These are phyloP conservation scores for Cryptotis parvus DNA, from an alignment of 2,113 vertebrate genomes.

Conservation along the genomic window DNA sequence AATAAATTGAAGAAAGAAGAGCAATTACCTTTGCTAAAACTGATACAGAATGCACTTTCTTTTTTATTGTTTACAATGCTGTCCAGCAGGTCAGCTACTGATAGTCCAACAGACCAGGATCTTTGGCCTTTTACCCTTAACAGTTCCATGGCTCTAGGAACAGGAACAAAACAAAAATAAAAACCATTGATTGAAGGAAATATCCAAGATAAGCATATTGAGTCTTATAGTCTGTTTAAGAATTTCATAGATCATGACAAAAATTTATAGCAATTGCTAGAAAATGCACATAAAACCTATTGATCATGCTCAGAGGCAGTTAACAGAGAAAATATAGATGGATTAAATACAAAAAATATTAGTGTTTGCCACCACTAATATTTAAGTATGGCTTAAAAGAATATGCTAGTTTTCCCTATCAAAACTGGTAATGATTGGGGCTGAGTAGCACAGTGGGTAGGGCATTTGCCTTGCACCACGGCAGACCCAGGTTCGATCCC, in stretches of 20 bases:
- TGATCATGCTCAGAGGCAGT: conserved; percentile 51
- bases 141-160: conserved; percentile 92
- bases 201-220: conserved; percentile 49
- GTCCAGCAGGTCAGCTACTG: conserved; percentile 94
- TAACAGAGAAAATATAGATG: conserved; percentile 48
- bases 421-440: conserved; percentile 2
- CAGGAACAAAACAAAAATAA: conserved; percentile 32
- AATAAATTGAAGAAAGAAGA: conserved; percentile 41
- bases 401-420: neutral
- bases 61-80: conserved; percentile 92
- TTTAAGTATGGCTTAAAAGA: conserved; percentile 53
- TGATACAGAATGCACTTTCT: conserved; percentile 94
- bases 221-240: conserved; percentile 53
- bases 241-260: conserved; percentile 42
- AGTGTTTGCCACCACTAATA: neutral
- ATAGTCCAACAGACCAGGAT: conserved; percentile 96
- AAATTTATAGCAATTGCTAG: conserved; percentile 17
- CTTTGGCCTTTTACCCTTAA: conserved; percentile 93
- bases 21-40: conserved; percentile 93
- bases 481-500: too few relatives aligned
- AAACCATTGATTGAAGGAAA: conserved; percentile 57
- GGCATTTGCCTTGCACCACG: too few relatives aligned
- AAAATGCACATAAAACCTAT: conserved; percentile 12
- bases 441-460: too few relatives aligned
- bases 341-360: conserved; percentile 40